phyloP scores from a whole-genome alignment of 2,888 invertebrate species.

The Cremastinae sp. region DNA sequence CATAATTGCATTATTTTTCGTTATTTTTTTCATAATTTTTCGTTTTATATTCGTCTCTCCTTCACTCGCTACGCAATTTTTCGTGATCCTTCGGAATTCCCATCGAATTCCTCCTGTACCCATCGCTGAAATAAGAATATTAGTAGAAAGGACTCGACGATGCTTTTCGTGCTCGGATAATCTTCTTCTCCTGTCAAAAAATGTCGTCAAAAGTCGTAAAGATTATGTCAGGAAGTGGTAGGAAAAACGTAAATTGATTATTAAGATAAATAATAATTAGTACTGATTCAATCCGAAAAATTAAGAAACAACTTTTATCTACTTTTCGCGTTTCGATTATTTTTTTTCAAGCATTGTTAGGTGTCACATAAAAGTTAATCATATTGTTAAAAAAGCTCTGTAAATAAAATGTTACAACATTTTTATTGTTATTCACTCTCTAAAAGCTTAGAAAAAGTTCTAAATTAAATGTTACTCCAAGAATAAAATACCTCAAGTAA shows the following conservation, averaged over 20 bases:
- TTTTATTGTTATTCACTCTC: too few relatives aligned
- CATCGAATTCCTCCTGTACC: conserved; percentile 27
- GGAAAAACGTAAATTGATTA: background rate
- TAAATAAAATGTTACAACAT: too few relatives aligned
- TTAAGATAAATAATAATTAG: background rate
- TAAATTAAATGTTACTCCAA: too few relatives aligned
- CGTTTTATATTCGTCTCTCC: background rate
- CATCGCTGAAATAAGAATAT: conserved; percentile 54
- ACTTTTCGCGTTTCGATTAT: too few relatives aligned
- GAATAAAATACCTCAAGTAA: too few relatives aligned
- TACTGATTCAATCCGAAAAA: background rate
- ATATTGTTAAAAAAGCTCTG: too few relatives aligned
- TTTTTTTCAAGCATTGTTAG: background rate
- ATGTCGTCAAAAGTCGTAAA: background rate
- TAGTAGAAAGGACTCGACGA: conserved; percentile 28
- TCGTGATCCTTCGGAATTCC: conserved; percentile 13
- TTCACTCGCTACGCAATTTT: background rate
- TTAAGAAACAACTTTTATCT: background rate
- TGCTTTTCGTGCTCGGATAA: conserved; percentile 1
- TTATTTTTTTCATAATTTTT: conserved; percentile 18
- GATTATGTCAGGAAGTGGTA: background rate
- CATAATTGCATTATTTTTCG: conserved; percentile 7
- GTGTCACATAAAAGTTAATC: too few relatives aligned
- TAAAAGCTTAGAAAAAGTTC: too few relatives aligned
- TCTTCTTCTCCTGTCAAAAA: conserved; percentile 1